These are phyloP conservation scores for Vireo griseus DNA, from an alignment of 2,797 vertebrate species.

Conservation along the genomic window DNA sequence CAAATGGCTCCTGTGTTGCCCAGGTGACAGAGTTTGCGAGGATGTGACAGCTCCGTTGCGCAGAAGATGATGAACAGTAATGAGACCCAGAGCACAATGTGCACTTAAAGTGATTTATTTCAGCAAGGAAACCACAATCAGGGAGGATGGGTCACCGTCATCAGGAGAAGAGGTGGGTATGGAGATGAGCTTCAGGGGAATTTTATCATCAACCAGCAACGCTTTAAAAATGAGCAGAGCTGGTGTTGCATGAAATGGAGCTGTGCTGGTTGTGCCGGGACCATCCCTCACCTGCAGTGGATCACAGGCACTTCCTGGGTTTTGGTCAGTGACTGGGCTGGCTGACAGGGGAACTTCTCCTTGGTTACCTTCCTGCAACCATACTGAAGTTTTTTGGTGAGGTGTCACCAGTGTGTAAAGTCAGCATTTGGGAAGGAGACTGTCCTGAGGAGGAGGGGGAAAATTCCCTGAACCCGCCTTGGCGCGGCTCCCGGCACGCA, in stretches of 20 bases:
- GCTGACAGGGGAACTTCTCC: neutral
- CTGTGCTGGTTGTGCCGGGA: accelerated
- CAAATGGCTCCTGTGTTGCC: neutral
- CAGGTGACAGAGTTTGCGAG: neutral
- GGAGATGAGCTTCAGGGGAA: conserved; percentile 10
- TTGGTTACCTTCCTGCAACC: neutral
- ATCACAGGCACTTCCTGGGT: neutral
- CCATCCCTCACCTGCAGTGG: accelerated
- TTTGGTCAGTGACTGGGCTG: neutral
- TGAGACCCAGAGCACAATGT: neutral
- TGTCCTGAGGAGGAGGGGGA: neutral
- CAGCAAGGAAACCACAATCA: neutral
- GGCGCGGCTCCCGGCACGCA: conserved; percentile 2
- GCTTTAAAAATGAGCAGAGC: neutral
- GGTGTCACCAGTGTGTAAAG: neutral
- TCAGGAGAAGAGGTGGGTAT: neutral
- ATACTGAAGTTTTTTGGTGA: neutral
- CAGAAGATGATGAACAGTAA: conserved; percentile 5
- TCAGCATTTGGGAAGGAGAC: conserved; percentile 25
- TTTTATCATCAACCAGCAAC: neutral
- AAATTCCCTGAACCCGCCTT: neutral
- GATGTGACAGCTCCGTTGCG: neutral
- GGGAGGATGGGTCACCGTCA: neutral
- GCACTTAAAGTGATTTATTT: conserved; percentile 31
- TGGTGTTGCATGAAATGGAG: neutral